Base-by-base conservation (phyloP, 53 echinoderm and acorn worm species). In the Luidia sarsii region DNA sequence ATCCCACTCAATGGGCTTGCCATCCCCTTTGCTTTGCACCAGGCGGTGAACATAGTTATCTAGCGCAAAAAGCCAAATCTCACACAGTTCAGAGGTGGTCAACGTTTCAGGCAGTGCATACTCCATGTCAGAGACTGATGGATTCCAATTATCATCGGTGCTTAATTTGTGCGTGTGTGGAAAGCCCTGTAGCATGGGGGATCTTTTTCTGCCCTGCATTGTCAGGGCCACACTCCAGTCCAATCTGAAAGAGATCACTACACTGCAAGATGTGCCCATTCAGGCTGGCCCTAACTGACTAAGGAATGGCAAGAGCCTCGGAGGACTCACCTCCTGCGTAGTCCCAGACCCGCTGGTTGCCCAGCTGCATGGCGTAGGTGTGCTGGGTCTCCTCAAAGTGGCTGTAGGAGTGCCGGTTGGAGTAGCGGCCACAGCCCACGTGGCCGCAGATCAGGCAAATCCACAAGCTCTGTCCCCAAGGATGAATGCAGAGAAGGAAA, bases 361-460 rank as follows among this genome's bases (percentile, higher is more conserved):
- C 97, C 16, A 96, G 83, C 68, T 96, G 97, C 91, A 96, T 90
- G 60, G 97, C 93, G 51, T 96, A 96, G 2, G 97, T 96, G 48
- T 93, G 97, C 39, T 96, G 97, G 4, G 97, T 93, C 48, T 93
- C 97, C 62, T 93, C 91, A 89, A 95, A 96, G 48, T 96, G 97
- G 52, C 65, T 79, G 62, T 90, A 91, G 33, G 97, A 93, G 65
- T 96, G 97, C 16, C 93, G 90, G 25, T 92, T 90, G 30, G 91
- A 87, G 71, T 96, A 96, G 35, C 97, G 79, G 16, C 97, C 97
- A 89, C 97, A 96, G 0, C 97, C 97, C 45, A 96, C 86, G 37
- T 93, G 93, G 18, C 97, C 97, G 86, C 97, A 96, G 45, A 95
- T 86, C 9, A 96, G 81, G 65, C 97, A 96, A 21, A 96, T 93